Evolutionary conservation across 2,797 vertebrate species (phyloP), one percentile per base, ranked within the genome.

Genomic region (Philypnodon macrostomus): DNA sequence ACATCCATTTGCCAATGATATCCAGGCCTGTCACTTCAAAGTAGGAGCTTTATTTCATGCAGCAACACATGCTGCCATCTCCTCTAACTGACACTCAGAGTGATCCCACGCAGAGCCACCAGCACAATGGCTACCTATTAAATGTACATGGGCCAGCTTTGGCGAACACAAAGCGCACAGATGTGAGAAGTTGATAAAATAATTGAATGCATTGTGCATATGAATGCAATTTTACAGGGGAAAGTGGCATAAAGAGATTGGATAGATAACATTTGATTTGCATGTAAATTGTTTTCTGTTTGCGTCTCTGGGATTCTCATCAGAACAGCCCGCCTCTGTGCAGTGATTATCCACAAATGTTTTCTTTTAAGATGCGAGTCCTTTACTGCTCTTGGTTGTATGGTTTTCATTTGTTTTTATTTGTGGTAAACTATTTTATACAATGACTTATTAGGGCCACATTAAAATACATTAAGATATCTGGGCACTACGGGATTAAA

Each of bases 271-370:
- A 70, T 86, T 87, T 85, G 84, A 90, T 91, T 90, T 90, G 81
- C 88, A 91, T 90, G 88, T 79, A 90, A 91, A 91, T 90, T 86
- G 80, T 87, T 88, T 88, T 88, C 70, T 78, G 61, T 52, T 52
- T 46, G 14, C 42, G 38, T 44, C 40, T 63, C 33, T 75, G 72
- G 63, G 73, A 73, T 80, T 68, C 67, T 80, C 21, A 42, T 63
- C 69, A 71, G 58, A 67, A 77, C 64, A 57, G 56, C 58, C 63
- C n/a, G 4, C 12, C 11, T 34, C 63, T 58, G 23, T 41, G 39
- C 55, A 27, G 26, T 48, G 34, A 63, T 51, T 38, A 76, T 70
- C 33, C 63, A 75, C 73, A 47, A 34, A 35, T 32, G 34, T 47
- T 36, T 36, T 6, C 46, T 50, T 61, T n/a, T 65, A 50, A 38